Conservation (phyloP, 2,113 vertebrate species). For the Delphinapterus leucas region DNA sequence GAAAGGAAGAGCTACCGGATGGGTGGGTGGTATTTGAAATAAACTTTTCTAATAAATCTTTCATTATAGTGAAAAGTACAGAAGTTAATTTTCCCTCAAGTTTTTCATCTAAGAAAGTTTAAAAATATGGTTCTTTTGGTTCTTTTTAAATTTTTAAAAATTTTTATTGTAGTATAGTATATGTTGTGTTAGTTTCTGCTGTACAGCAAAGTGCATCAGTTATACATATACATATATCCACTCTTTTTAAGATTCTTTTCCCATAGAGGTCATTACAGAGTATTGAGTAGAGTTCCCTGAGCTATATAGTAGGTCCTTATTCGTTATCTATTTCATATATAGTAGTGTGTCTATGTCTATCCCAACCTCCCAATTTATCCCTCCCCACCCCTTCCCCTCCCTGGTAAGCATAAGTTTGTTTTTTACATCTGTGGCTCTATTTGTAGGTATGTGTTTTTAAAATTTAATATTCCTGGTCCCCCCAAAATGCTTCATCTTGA, state of each 20-base stretch:
- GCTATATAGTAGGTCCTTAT: background rate
- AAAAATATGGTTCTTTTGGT: background rate
- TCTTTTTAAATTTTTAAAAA: fast-evolving
- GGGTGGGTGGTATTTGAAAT: background rate
- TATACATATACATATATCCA: background rate
- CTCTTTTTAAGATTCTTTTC: background rate
- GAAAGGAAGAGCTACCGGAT: background rate
- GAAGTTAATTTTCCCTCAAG: background rate
- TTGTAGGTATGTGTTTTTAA: background rate
- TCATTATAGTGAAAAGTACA: background rate
- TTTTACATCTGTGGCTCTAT: background rate
- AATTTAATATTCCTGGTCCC: background rate
- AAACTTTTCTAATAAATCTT: background rate
- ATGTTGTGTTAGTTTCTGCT: background rate
- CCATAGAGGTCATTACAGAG: background rate
- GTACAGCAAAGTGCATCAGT: background rate
- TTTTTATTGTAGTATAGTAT: background rate
- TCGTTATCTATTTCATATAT: background rate
- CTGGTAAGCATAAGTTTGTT: background rate
- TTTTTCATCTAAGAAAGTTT: background rate
- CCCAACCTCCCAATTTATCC: background rate
- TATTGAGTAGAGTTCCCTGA: background rate
- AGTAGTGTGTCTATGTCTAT: background rate
- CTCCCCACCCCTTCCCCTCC: background rate
- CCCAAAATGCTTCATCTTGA: background rate